Conservation (phyloP, 2,797 vertebrate species). For the Rhynchonycteris naso region DNA sequence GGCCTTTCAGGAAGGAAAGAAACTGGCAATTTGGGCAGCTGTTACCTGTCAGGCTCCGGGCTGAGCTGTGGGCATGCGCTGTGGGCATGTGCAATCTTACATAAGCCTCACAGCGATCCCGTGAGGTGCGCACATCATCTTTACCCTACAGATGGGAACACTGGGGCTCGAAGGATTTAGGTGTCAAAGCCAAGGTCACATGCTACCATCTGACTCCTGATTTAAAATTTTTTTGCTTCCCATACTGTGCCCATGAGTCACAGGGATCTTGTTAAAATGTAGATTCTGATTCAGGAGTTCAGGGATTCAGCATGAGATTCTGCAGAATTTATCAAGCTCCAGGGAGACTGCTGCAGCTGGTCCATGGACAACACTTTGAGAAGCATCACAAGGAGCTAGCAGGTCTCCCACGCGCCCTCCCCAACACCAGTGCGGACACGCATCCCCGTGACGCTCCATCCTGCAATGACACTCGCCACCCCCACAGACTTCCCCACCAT, state of each 20-base stretch:
- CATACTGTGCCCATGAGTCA: not conserved
- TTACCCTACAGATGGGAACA: not conserved
- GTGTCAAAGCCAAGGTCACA: not conserved
- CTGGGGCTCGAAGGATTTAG: not conserved
- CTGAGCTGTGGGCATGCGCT: not conserved
- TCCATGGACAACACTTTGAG: not conserved
- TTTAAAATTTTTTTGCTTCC: not conserved
- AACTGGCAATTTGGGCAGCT: not conserved
- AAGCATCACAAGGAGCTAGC: not conserved
- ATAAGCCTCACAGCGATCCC: not conserved
- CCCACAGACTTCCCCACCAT: not conserved
- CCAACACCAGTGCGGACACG: not conserved
- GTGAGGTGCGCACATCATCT: fast-evolving
- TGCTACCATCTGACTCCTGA: not conserved
- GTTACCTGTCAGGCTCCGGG: not conserved
- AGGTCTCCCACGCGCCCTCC: not conserved
- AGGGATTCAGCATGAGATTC: not conserved
- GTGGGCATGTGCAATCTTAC: not conserved
- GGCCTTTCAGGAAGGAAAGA: not conserved
- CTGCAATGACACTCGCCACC: not conserved
- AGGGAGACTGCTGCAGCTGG: not conserved
- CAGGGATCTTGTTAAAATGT: not conserved
- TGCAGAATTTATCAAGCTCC: not conserved
- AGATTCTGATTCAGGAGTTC: not conserved
- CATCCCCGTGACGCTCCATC: fast-evolving